These are phyloP conservation scores for Apotomis turbidana DNA, from an alignment of 2,888 invertebrate species.

Conservation along the genomic window DNA sequence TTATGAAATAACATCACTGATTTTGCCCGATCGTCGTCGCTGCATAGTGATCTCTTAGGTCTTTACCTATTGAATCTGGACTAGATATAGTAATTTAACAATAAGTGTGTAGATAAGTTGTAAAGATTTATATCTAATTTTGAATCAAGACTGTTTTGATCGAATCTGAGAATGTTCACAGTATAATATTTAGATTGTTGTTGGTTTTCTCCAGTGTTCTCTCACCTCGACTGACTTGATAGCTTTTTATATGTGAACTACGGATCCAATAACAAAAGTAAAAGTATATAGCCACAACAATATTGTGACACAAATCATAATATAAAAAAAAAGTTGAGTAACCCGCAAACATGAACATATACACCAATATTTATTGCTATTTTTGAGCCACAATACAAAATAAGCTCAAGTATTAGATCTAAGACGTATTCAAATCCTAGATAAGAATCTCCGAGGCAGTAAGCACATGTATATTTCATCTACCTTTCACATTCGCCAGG, in stretches of 20 bases:
- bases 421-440: background rate
- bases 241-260: constrained; percentile 14
- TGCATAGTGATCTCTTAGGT: too few species aligned
- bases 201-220: too few species aligned
- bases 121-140: too few species aligned
- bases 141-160: too few species aligned
- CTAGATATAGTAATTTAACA: too few species aligned
- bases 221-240: background rate
- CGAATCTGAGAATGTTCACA: background rate
- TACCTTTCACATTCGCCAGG: too few species aligned
- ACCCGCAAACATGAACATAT: background rate
- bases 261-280: constrained; percentile 18
- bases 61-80: too few species aligned
- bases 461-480: background rate
- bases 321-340: background rate
- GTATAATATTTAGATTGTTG: background rate
- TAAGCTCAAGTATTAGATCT: background rate
- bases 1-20: too few species aligned
- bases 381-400: constrained; percentile 1
- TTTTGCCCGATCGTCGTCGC: too few species aligned
- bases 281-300: constrained; percentile 17
- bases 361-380: constrained; percentile 7
- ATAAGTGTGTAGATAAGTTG: too few species aligned
- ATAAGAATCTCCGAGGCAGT: too few species aligned
- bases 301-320: constrained; percentile 12